phyloP scores from a whole-genome alignment of 2,797 vertebrate species.

The Urosaurus nigricauda region DNA sequence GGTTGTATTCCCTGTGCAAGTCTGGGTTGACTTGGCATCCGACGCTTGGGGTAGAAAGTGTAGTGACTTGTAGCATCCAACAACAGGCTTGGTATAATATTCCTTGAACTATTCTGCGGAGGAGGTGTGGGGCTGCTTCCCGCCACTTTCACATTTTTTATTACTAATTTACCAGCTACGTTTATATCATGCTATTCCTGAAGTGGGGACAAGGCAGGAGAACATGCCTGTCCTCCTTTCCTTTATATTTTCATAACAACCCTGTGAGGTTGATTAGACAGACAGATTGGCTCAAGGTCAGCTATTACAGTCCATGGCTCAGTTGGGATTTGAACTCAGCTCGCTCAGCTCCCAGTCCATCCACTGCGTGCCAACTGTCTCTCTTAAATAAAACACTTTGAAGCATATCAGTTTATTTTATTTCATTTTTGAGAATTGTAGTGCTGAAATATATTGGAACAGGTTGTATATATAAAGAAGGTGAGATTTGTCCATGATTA shows the following conservation, averaged over 20 bases:
- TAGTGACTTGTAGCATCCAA: not conserved
- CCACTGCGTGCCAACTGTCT: not conserved
- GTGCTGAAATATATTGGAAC: constrained; percentile 32
- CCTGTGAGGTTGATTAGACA: no score
- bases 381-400: not conserved
- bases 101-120: not conserved
- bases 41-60: not conserved
- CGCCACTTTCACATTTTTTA: not conserved
- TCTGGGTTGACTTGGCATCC: not conserved
- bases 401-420: not conserved
- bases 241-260: no score
- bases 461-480: constrained; percentile 49
- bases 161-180: no score
- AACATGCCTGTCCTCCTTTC: no score
- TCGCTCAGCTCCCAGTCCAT: no score
- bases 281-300: no score
- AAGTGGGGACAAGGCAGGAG: no score
- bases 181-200: no score
- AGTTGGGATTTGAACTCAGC: no score
- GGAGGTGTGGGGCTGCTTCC: not conserved
- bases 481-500: constrained; percentile 37
- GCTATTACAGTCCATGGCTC: no score
- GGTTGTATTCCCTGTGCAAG: not conserved
- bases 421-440: no score
- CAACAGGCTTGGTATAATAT: not conserved